Base-by-base conservation (phyloP, 2,888 invertebrate species). In the Disparrhopalites patrizii region DNA sequence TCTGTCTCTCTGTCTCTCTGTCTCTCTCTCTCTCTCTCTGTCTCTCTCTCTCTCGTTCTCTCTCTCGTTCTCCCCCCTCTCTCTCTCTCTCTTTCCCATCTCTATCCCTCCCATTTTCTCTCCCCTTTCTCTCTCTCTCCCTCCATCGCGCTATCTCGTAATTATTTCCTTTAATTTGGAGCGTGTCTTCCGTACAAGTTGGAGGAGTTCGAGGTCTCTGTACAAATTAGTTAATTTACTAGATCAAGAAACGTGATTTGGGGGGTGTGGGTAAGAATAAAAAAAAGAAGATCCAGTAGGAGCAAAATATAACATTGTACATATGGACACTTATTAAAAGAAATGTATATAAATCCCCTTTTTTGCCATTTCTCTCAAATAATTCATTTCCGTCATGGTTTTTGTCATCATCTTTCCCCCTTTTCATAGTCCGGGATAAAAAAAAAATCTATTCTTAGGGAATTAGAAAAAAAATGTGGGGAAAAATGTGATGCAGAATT, bases 151-250 rank as follows among this genome's bases (percentile, higher is more conserved):
- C 47, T 47, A 20, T 25, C 47, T 47, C 47, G 47, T 47, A 47
- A 47, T 23, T 47, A 47, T n/a, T 15, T 47, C 47, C 25, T 8
- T 47, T 20, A 47, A 18, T 47, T 23, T 23, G 47, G 47, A 47
- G 8, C 18, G 47, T 23, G 47, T 47, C 20, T 47, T 23, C n/a
- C 20, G 2, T 23, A 3, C 25, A 23, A 47, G 23, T 47, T 47
- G 47, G 20, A n/a, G 47, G 20, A n/a, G 25, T 25, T 3, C 23
- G 8, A 10, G 47, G 47, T 15, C 47, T 47, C 23, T 2, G 15
- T 47, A 47, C 47, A 47, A 47, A 47, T 47, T 47, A 47, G 47
- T 47, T 47, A 47, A 47, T 47, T 47, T 47, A 47, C 47, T 47
- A 25, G 47, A 47, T 47, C 47, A 47, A 47, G 47, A 25, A 47